These are phyloP conservation scores for Solenopsis invicta DNA, from an alignment of 1,140 invertebrate genomes.

Conservation along the genomic window DNA sequence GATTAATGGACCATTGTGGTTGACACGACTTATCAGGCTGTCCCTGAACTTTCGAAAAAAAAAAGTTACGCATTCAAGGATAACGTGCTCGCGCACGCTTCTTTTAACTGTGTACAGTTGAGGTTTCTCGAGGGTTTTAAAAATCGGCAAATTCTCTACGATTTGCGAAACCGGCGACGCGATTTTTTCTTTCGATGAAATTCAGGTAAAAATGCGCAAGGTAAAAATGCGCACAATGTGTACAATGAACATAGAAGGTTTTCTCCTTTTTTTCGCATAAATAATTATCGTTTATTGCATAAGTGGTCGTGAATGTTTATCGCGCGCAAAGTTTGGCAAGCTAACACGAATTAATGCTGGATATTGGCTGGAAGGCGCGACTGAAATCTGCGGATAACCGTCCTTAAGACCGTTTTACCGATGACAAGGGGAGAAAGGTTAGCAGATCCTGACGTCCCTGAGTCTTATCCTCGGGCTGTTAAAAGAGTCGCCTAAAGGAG, in stretches of 20 bases:
- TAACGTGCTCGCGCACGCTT: conserved; percentile 55
- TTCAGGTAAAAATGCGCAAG: neutral
- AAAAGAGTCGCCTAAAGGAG: conserved; percentile 64
- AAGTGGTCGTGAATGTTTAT: neutral
- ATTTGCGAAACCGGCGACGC: neutral
- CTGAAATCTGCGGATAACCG: neutral
- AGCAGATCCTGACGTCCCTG: conserved; percentile 78
- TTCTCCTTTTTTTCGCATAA: neutral
- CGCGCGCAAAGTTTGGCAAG: neutral
- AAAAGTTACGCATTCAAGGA: conserved; percentile 74
- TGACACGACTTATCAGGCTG: conserved; percentile 70
- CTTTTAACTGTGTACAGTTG: neutral
- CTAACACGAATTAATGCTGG: conserved; percentile 22
- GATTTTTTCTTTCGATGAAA: neutral
- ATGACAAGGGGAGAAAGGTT: conserved; percentile 75
- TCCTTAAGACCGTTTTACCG: conserved; percentile 33
- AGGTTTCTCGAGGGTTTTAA: neutral
- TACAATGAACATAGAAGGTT: neutral
- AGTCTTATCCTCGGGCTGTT: conserved; percentile 75
- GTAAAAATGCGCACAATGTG: no score
- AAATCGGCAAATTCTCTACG: neutral
- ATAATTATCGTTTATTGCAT: neutral
- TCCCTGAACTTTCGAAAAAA: conserved; percentile 78
- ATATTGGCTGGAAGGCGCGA: neutral
- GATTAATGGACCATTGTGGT: conserved; percentile 79